These are phyloP conservation scores for human DNA, from an alignment of 2,113 vertebrate species.

Conservation along the genomic window DNA sequence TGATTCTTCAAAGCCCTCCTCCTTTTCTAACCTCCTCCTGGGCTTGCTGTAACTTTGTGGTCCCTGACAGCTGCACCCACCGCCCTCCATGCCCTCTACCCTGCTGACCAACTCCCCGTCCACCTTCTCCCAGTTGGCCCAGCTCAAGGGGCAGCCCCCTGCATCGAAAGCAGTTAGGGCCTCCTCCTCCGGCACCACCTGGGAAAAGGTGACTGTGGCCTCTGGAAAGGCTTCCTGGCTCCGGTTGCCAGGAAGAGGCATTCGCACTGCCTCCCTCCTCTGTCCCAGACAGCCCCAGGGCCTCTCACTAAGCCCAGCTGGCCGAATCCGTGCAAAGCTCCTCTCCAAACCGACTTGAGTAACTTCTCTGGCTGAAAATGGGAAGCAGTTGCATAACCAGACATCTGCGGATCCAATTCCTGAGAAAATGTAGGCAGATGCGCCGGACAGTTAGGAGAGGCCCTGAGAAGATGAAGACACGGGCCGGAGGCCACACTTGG, in stretches of 20 bases:
- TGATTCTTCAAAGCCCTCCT: background rate
- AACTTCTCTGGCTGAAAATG: background rate
- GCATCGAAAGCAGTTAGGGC: background rate
- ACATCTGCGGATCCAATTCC: background rate
- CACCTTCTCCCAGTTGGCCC: rapidly evolving
- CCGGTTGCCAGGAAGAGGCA: background rate
- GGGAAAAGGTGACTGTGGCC: background rate
- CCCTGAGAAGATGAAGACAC: background rate
- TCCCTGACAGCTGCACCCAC: background rate
- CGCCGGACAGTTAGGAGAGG: rapidly evolving
- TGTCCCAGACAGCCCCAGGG: background rate
- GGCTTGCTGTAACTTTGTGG: background rate
- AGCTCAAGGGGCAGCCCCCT: background rate
- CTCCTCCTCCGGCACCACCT: background rate
- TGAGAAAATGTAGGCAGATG: background rate
- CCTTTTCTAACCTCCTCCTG: background rate
- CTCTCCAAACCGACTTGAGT: background rate
- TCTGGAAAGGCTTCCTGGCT: background rate
- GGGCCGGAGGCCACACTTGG: rapidly evolving
- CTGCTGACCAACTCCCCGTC: background rate
- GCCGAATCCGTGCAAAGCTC: background rate
- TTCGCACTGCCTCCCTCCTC: background rate
- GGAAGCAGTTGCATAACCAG: slow-evolving; percentile 10
- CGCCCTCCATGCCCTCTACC: rapidly evolving
- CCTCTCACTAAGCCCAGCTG: background rate